Evolutionary conservation across 2,797 vertebrate species (phyloP).

Genomic region (Astyanax mexicanus): DNA sequence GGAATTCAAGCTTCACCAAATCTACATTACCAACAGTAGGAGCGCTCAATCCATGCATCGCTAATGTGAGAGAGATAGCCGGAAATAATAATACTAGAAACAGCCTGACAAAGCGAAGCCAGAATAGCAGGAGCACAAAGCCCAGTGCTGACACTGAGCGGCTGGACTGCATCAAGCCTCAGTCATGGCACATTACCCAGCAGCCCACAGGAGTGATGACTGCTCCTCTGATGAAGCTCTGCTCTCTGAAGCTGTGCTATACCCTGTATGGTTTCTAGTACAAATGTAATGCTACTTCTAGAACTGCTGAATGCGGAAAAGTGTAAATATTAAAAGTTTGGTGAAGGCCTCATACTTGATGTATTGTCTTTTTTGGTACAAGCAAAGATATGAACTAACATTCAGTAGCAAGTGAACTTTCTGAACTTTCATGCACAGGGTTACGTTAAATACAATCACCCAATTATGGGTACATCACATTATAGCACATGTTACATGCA

Average conservation of each 20-base stretch:
- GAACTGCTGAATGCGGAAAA: no score
- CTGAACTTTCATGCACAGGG: no score
- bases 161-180: constrained; percentile 32
- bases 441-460: no score
- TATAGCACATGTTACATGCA: no score
- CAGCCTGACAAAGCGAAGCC: constrained; percentile 1
- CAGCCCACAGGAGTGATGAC: constrained; percentile 36
- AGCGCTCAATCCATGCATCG: not conserved
- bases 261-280: not conserved
- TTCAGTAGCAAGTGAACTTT: no score
- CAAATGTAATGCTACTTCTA: not conserved
- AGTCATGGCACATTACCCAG: constrained; percentile 35
- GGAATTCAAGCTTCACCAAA: constrained; percentile 7
- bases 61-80: not conserved
- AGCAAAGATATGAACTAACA: no score
- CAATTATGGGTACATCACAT: no score
- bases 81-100: not conserved
- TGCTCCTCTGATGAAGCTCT: constrained; percentile 14
- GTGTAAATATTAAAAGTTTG: no score
- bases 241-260: not conserved
- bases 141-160: constrained; percentile 10
- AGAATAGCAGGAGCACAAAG: constrained; percentile 7
- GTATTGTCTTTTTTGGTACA: no score
- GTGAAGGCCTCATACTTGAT: no score
- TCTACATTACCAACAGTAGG: not conserved